Base-by-base conservation (phyloP, 37 sponge, comb jelly and placozoan species). In the Haliclona indistincta region DNA sequence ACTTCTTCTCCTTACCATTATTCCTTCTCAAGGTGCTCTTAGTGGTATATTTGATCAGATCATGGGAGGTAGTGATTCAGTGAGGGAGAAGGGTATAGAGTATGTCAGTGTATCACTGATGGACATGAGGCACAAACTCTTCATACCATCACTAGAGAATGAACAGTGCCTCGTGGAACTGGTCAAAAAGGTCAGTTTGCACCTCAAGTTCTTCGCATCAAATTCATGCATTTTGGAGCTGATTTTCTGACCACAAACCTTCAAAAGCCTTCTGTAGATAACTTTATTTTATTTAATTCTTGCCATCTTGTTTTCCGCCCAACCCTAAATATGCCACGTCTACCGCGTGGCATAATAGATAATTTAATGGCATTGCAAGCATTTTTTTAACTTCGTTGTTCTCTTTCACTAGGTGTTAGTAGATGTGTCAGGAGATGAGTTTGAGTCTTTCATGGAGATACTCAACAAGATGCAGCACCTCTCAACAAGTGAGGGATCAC, bases 1-100 rank as follows among this genome's bases (percentile, higher is more conserved):
- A 22, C 32, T 43, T 43, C 53, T 5, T n/a, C n/a, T n/a, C n/a
- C n/a, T n/a, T n/a, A n/a, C n/a, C n/a, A n/a, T n/a, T n/a, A n/a
- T n/a, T n/a, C n/a, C n/a, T 36, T 35, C 40, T 13, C 38, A 67
- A 65, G 63, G 5, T 22, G 73, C 84, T 5, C 28, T 89, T 62
- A 68, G 34, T 34, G 89, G 89, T 0, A 79, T 89, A 38, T 89
- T 89, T 56, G 60, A 45, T 17, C 89, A 89, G 76, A 73, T 89
- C 2, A 40, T 37, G 20, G 74, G 79, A 40, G 89, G 83, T 28
- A 84, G 83, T 83, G 80, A 78, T 1, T 32, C 33, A 6, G 43
- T 78, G 42, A 51, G 89, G 23, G 84, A 67, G 75, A 82, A 83
- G 58, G 78, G 67, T 19, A 53, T 89, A 0, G 74, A 83, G 68